Evolutionary conservation across 2,113 vertebrate species (phyloP).

Genomic region (Crotalus tigris): DNA sequence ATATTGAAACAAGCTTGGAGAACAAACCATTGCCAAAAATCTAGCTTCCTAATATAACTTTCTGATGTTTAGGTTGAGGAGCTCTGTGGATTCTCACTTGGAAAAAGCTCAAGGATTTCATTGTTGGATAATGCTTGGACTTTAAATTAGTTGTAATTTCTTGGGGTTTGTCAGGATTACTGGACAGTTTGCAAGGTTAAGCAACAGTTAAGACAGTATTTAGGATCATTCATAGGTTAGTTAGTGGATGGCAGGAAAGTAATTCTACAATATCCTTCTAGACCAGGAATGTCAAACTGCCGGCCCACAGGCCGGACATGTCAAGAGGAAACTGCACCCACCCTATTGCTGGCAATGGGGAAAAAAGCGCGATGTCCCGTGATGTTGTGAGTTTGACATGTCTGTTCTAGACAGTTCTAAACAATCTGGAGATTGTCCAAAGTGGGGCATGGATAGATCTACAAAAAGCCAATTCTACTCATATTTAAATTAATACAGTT

Average conservation of each 20-base stretch:
- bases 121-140: background rate
- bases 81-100: background rate
- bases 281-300: no score
- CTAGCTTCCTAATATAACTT: background rate
- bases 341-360: no score
- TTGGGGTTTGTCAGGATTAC: background rate
- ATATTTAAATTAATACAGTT: background rate
- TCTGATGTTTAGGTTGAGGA: slow-evolving; percentile 16
- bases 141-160: background rate
- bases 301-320: no score
- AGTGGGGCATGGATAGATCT: background rate
- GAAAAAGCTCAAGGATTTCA: background rate
- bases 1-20: no score
- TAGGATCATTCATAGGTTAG: background rate
- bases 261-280: no score
- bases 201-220: no score
- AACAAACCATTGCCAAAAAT: background rate
- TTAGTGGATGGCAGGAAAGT: background rate
- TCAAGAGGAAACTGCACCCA: no score
- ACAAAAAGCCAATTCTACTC: background rate
- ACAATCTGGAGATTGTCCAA: no score
- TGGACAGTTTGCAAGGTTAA: background rate
- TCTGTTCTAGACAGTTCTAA: no score
- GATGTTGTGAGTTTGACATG: no score
- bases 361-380: no score